Evolutionary conservation across 2,888 invertebrate genomes (phyloP), one percentile per base, ranked within the genome.

Genomic region (Euplexia lucipara): DNA sequence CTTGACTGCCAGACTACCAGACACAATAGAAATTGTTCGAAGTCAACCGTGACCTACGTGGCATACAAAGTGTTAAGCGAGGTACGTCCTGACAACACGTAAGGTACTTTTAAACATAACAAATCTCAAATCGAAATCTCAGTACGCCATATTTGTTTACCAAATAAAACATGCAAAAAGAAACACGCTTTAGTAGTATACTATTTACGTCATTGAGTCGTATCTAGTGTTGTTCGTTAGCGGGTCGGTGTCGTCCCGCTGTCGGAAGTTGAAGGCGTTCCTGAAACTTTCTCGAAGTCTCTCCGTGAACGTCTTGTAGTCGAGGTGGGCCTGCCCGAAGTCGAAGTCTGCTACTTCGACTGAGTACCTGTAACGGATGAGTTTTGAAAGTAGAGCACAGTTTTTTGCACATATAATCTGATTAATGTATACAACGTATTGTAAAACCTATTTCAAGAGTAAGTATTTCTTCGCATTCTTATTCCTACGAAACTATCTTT

Each of bases 331-430:
- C 85, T 96, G 97, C 0, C 98, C 98, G 88, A 98, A 98, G 90
- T 98, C 98, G 86, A 98, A 98, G 90, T 98, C 98, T 0, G 98
- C 98, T 14, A 98, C 98, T 95, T 98, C 98, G 48, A 98, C 96
- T 2, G 96, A 97, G 84, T 97, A 97, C 78, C 97, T 97, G 90
- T 6, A 91, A 79, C 12, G 18, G 22, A 58, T 67, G 22, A 58
- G 65, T 58, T 32, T 20, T 5, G 3, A 34, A 35, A 22, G 30
- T n/a, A 41, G 12, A 10, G 10, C 18, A 44, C 53, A 37, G 20
- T 47, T 3, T 39, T 14, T 0, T 42, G 14, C 20, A 35, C n/a
- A n/a, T n/a, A n/a, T n/a, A n/a, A n/a, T n/a, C n/a, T n/a, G n/a
- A n/a, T n/a, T n/a, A n/a, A n/a, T n/a, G n/a, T n/a, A n/a, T n/a